Base-by-base conservation (phyloP, 2,797 vertebrate species). In the Spheniscus humboldti region DNA sequence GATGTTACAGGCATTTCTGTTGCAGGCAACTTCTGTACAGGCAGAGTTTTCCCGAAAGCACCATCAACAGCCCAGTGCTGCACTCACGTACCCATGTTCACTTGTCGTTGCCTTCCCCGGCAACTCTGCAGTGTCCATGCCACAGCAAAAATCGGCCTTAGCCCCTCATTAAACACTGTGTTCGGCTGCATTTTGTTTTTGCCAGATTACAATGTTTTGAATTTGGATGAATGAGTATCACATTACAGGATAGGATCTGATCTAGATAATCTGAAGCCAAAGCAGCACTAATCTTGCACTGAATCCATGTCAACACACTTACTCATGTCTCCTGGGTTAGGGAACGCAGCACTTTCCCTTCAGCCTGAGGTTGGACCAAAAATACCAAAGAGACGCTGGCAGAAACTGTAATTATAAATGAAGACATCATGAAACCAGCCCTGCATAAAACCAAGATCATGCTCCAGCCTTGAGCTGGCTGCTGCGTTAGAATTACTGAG, bases 311-410 rank as follows among this genome's bases (percentile, higher is more conserved):
- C 92, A 94, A 85, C 91, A 93, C 3, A 3, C 87, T 84, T 76
- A 67, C 37, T 93, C 94, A 88, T 22, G 37, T 78, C 90, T 95
- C 62, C 63, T 68, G 60, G 56, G 48, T 66, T 77, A 67, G 59
- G 81, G 92, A 92, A 80, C 25, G 92, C 12, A 20, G 81, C 91
- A 89, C 76, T 95, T 95, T 92, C 89, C 75, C 79, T 96, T 95
- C 86, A 88, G 84, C 60, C 59, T 69, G 50, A 92, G 92, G 90
- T 82, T 63, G 47, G 66, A 91, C 87, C 83, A 74, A 82, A 94
- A 86, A 86, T 80, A 91, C 87, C 86, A 72, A 83, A 89, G 79
- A 85, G 56, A 80, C 0, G 4, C 66, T 78, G 53, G 52, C 74
- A 93, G 88, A 94, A 74, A 71, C 83, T 90, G 71, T 68, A 92